These are phyloP conservation scores for Agonopterix alstromeriana DNA, from an alignment of 2,888 invertebrate species.

Conservation along the genomic window DNA sequence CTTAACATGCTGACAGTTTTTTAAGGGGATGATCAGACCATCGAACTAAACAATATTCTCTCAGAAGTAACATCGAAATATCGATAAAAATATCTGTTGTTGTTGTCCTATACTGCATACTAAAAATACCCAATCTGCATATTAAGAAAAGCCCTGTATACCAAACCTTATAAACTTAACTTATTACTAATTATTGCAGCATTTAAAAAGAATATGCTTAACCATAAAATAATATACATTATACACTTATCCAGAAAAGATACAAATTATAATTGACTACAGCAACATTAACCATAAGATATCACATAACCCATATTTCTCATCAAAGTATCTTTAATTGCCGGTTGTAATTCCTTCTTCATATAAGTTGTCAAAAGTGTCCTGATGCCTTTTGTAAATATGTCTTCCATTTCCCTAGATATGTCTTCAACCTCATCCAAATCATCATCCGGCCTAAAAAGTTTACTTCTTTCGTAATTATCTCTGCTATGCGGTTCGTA, in stretches of 20 bases:
- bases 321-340: slow-evolving; percentile 91
- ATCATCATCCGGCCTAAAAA: slow-evolving; percentile 70
- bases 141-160: no score
- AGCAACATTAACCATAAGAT: slow-evolving; percentile 81
- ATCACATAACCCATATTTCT: slow-evolving; percentile 91
- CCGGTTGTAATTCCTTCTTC: slow-evolving; percentile 89
- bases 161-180: no score
- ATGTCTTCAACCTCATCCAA: slow-evolving; percentile 80
- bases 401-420: slow-evolving; percentile 88
- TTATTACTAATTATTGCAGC: no score
- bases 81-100: no score
- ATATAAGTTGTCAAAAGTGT: slow-evolving; percentile 88
- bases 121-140: no score
- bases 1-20: no score
- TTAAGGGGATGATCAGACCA: no score
- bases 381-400: slow-evolving; percentile 89
- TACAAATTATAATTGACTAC: slow-evolving; percentile 1
- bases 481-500: slow-evolving; percentile 52
- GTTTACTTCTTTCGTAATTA: slow-evolving; percentile 66
- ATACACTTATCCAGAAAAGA: slow-evolving; percentile 1
- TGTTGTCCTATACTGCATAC: no score
- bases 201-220: neutral
- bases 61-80: no score
- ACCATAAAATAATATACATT: neutral
- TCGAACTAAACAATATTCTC: no score